Percentiles rank a stretch among this genome's conserved stretches.
phyloP scores from a whole-genome alignment of 2,113 vertebrate genomes.

The Oncorhynchus tshawytscha region DNA sequence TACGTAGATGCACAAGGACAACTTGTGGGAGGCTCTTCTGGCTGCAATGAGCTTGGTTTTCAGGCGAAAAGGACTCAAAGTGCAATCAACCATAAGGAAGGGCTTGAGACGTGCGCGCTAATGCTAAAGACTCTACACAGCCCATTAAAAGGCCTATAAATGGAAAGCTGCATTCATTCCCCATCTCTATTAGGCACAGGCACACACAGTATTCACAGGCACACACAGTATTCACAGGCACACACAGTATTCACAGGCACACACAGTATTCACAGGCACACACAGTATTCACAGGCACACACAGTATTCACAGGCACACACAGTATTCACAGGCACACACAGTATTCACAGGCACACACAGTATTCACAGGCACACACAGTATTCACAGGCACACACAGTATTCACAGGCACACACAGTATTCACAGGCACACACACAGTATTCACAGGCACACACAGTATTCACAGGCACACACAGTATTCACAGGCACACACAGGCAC shows the following conservation, averaged over 20 bases:
- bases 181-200: slow-evolving; percentile 79
- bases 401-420: slow-evolving; percentile 11
- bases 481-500: no score
- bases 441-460: no score
- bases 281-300: slow-evolving; percentile 20
- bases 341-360: slow-evolving; percentile 5
- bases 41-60: slow-evolving; percentile 99
- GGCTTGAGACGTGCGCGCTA: slow-evolving; percentile 90
- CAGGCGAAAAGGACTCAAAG: slow-evolving; percentile 97
- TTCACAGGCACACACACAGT: slow-evolving; percentile 27
- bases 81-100: slow-evolving; percentile 99
- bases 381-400: slow-evolving; percentile 35
- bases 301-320: slow-evolving; percentile 21
- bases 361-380: slow-evolving; percentile 44
- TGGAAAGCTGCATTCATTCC: slow-evolving; percentile 84
- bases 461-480: no score
- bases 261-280: slow-evolving; percentile 43
- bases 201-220: slow-evolving; percentile 65
- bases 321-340: not conserved
- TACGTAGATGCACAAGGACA: slow-evolving; percentile 99
- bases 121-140: slow-evolving; percentile 89
- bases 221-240: not conserved
- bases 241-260: not conserved
- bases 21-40: slow-evolving; percentile 89
- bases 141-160: slow-evolving; percentile 85